Percentiles rank a stretch among this genome's conserved stretches.
These are phyloP conservation scores for Microctonus aethiopoides DNA, from an alignment of 2,888 invertebrate species.

Conservation along the genomic window DNA sequence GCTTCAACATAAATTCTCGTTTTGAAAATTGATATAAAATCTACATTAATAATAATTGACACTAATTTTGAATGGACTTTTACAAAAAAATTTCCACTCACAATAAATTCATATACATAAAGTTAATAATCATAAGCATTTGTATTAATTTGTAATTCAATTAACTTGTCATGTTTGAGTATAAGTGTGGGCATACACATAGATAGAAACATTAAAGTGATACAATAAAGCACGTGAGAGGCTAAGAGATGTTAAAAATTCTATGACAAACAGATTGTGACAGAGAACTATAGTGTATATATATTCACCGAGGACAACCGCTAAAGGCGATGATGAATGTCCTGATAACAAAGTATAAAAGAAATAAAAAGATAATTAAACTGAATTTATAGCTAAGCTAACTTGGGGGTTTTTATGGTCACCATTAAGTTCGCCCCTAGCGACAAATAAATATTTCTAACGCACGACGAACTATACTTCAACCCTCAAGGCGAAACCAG, in stretches of 20 bases:
- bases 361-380: not conserved
- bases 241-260: not conserved
- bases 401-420: not conserved
- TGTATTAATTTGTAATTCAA: slow-evolving; percentile 31
- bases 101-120: too few species aligned
- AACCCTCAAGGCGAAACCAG: not conserved
- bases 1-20: too few species aligned
- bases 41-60: too few species aligned
- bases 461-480: not conserved
- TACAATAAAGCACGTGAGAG: not conserved
- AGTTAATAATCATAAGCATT: too few species aligned
- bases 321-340: not conserved
- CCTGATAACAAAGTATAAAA: not conserved
- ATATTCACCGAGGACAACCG: not conserved
- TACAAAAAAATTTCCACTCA: too few species aligned
- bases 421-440: not conserved
- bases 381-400: not conserved
- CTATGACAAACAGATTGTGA: not conserved
- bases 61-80: too few species aligned
- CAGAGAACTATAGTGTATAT: not conserved
- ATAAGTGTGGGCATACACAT: not conserved
- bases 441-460: not conserved
- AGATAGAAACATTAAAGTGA: not conserved
- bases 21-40: too few species aligned
- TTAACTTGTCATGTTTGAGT: slow-evolving; percentile 3